Conservation (phyloP, 2,888 invertebrate genomes). For the Ptycholaimellus sp. region DNA sequence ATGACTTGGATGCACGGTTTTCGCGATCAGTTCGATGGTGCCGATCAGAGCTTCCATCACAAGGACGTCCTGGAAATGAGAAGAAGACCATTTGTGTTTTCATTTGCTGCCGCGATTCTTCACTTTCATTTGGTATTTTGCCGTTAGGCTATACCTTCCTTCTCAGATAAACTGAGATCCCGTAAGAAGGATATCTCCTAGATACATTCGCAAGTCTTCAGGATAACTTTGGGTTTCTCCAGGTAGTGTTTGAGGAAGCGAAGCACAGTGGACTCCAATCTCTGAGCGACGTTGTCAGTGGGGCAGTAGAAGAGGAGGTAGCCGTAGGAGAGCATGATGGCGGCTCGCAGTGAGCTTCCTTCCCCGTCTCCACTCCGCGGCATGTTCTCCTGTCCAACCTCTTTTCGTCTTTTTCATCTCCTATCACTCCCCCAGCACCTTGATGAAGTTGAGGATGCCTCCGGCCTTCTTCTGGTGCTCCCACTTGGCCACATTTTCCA, state of each 20-base stretch:
- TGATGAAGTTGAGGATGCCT: slow-evolving; percentile 48
- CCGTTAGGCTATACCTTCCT: no score
- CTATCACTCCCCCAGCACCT: slow-evolving; percentile 31
- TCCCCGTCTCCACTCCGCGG: slow-evolving; percentile 25
- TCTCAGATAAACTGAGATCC: no score
- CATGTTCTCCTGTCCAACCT: slow-evolving; percentile 6
- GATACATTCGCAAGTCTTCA: no score
- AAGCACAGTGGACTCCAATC: slow-evolving; percentile 33
- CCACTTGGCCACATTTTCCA: slow-evolving; percentile 47
- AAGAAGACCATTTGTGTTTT: no score
- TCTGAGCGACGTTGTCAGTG: slow-evolving; percentile 42
- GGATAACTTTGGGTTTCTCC: slow-evolving; percentile 32
- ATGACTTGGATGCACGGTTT: slow-evolving; percentile 36
- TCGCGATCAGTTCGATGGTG: slow-evolving; percentile 38
- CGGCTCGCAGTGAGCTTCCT: slow-evolving; percentile 45
- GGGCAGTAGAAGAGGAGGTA: slow-evolving; percentile 54
- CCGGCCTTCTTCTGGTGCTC: slow-evolving; percentile 43
- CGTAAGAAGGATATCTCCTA: background rate
- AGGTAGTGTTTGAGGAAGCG: slow-evolving; percentile 31
- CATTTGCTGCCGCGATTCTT: no score
- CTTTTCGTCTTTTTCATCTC: slow-evolving; percentile 6
- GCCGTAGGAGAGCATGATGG: slow-evolving; percentile 53
- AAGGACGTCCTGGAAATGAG: slow-evolving; percentile 27
- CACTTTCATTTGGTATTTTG: no score
- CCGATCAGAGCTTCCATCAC: slow-evolving; percentile 34